These are phyloP conservation scores for Craterocephalus amniculus DNA, from an alignment of 2,797 vertebrate species.

Conservation along the genomic window DNA sequence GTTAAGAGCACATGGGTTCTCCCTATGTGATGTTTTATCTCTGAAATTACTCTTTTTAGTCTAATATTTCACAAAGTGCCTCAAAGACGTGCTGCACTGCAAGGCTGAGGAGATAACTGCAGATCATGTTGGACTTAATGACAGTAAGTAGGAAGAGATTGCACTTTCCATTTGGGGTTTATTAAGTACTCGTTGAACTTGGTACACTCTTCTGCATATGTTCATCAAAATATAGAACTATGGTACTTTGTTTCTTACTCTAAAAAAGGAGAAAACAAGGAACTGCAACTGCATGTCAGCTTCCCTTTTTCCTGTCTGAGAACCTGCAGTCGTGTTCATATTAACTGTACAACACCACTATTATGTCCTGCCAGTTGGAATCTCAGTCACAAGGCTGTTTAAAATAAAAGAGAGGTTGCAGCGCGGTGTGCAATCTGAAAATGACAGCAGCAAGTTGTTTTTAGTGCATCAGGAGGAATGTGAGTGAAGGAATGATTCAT, in stretches of 20 bases:
- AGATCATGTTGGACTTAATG: not conserved
- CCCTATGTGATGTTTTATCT: too few relatives aligned
- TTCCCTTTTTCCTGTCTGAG: rapidly evolving
- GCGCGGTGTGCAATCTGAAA: conserved; percentile 46
- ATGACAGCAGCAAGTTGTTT: conserved; percentile 47
- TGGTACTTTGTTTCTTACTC: not conserved
- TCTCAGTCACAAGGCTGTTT: conserved; percentile 18
- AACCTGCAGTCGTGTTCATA: not conserved
- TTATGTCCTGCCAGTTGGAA: not conserved
- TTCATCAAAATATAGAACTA: not conserved
- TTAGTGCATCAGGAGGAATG: conserved; percentile 19
- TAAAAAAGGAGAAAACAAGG: not conserved
- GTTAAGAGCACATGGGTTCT: too few relatives aligned
- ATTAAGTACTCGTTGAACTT: not conserved
- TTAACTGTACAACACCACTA: not conserved
- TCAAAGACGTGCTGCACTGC: not conserved
- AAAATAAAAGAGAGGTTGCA: conserved; percentile 63
- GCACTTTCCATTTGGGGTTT: not conserved
- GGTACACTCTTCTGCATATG: rapidly evolving
- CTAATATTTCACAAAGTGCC: not conserved
- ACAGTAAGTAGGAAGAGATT: not conserved
- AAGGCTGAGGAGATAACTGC: not conserved
- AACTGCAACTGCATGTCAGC: not conserved
- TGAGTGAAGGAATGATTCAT: not conserved
- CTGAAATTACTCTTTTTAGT: too few relatives aligned